Percentiles rank a stretch among this genome's conserved stretches.
Conservation (phyloP, 2,113 vertebrate species). For the Cichladusa arquata region DNA sequence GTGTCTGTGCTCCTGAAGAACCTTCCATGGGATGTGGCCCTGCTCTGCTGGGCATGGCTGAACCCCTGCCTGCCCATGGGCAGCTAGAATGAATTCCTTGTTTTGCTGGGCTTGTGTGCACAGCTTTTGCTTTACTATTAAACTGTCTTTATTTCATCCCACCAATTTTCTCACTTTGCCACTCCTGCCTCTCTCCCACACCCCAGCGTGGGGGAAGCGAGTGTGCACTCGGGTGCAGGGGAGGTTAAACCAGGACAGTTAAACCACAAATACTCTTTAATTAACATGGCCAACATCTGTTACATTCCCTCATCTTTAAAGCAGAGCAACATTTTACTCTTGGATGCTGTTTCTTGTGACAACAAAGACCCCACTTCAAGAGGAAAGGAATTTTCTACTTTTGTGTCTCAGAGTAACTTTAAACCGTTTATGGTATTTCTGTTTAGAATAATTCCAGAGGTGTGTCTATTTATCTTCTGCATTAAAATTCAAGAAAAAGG, state of each 20-base stretch:
- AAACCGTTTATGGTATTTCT: constrained; percentile 55
- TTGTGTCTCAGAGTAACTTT: constrained; percentile 55
- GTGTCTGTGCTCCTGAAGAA: not conserved
- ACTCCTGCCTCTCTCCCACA: not conserved
- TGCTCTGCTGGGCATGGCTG: not conserved
- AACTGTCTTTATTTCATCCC: not conserved
- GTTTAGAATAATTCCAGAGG: constrained; percentile 73
- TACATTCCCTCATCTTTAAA: not conserved
- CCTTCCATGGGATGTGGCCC: not conserved
- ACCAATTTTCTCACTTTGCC: not conserved
- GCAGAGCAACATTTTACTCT: not conserved
- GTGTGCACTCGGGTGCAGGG: not conserved
- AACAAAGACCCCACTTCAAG: constrained; percentile 11
- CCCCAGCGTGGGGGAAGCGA: not conserved
- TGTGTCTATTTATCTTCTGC: constrained; percentile 70
- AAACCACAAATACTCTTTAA: constrained; percentile 9
- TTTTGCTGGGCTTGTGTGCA: not conserved
- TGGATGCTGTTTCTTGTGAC: not conserved
- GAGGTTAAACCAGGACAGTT: not conserved
- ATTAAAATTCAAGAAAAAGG: constrained; percentile 80
- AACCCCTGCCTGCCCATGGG: not conserved
- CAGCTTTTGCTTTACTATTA: not conserved
- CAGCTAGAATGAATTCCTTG: not conserved
- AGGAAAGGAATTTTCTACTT: constrained; percentile 25
- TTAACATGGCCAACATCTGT: constrained; percentile 24